Evolutionary conservation across 2,797 vertebrate species (phyloP), one percentile per base, ranked within the genome.

Genomic region (Melanotaenia boesemani): DNA sequence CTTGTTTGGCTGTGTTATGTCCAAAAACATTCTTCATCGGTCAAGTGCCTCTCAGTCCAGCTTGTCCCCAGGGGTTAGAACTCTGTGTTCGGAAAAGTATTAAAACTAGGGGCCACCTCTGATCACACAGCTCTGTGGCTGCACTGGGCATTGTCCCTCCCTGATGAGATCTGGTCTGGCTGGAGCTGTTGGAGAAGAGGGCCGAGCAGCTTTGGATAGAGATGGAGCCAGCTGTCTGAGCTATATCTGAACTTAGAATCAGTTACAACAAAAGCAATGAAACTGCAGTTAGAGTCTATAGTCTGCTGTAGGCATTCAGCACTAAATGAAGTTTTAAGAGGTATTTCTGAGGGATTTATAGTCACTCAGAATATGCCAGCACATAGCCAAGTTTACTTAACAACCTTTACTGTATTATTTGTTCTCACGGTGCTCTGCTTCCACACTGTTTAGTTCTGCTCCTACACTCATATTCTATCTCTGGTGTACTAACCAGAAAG

Each of bases 21-120:
- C 81, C 77, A 72, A 78, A 88, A 91, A 84, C 89, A 93, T 93
- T 94, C 93, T 83, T 89, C 18, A 52, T 67, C 83, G 89, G 91
- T 92, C 92, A 90, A 90, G 79, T 77, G 77, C 46, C 75, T 88
- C 91, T 92, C 88, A 88, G 82, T 83, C 86, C 69, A 26, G 64
- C 61, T 54, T 39, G 75, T 90, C 86, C 85, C 89, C 72, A 54
- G 73, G 50, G 88, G 72, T 79, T 68, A 63, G 67, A 79, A 55
- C 65, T 72, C 44, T 76, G 52, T 56, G 68, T 73, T 80, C 79
- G 81, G 78, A 80, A 76, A 80, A 58, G 37, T 57, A 34, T 70
- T 41, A 59, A 85, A 88, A 70, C 66, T 69, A 81, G 63, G 22
- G 79, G 16, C 75, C 85, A 84, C 79, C 81, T 57, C 12, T 66